Evolutionary conservation across 2,797 vertebrate genomes (phyloP).

Genomic region (Ctenochaetus hawaiiensis): DNA sequence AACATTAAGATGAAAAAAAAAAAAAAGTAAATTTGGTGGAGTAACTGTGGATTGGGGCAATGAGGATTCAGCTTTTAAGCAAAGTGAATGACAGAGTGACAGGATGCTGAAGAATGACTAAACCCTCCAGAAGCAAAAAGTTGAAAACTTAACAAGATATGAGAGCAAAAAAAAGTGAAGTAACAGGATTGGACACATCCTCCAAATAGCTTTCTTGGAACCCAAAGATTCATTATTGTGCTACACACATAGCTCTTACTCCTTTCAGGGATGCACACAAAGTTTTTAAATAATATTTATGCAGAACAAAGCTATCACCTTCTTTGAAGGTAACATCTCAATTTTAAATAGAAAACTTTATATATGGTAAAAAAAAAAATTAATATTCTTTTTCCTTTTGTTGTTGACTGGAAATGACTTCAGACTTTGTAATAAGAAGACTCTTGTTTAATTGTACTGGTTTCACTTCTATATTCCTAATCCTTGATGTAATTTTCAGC

Average conservation of each 20-base stretch:
- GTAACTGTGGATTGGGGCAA: neutral
- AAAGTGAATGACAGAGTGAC: neutral
- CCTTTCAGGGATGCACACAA: neutral
- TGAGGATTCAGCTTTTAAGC: neutral
- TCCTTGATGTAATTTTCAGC: conserved; percentile 45
- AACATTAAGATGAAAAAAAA: neutral
- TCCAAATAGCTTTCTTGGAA: neutral
- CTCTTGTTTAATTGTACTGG: conserved; percentile 25
- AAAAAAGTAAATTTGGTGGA: neutral
- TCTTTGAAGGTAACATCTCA: neutral
- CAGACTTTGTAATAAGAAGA: conserved; percentile 22
- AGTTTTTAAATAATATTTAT: neutral
- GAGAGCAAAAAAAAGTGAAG: neutral
- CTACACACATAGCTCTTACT: neutral
- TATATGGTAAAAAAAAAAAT: neutral
- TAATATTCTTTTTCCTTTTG: neutral
- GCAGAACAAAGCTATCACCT: neutral
- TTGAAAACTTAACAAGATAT: neutral
- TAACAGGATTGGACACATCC: neutral
- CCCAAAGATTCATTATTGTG: conserved; percentile 3
- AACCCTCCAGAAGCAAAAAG: neutral
- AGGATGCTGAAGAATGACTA: neutral
- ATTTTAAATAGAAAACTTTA: conserved; percentile 4
- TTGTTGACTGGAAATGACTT: conserved; percentile 27
- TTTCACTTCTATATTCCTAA: conserved; percentile 48